phyloP scores from a whole-genome alignment of 2,113 vertebrate genomes.

The Ammospiza nelsoni region DNA sequence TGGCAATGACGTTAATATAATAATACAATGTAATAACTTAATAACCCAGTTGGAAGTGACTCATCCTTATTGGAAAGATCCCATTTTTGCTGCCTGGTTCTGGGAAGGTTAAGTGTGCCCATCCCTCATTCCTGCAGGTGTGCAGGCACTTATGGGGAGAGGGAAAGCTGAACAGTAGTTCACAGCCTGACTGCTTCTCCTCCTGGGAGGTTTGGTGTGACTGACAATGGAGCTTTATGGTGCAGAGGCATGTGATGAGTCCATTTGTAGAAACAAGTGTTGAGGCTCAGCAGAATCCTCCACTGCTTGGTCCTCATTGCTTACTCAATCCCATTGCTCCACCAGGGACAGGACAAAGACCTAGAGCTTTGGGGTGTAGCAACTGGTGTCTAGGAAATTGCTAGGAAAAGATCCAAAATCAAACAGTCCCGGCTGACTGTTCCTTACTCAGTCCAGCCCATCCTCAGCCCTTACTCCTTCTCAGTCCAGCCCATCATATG shows the following conservation, averaged over 20 bases:
- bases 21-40: conserved; percentile 69
- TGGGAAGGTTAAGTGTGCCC: background rate
- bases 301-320: background rate
- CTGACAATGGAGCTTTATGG: background rate
- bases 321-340: background rate
- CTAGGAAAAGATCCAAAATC: background rate
- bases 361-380: background rate
- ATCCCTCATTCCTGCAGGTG: background rate
- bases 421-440: background rate
- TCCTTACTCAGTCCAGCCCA: background rate
- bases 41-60: conserved; percentile 62
- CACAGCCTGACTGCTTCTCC: background rate
- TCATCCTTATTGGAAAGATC: conserved; percentile 26
- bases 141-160: background rate
- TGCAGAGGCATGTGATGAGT: background rate
- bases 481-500: background rate
- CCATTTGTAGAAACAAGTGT: background rate
- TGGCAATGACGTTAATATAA: conserved; percentile 60
- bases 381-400: background rate
- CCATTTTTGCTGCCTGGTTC: background rate
- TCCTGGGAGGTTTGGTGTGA: background rate
- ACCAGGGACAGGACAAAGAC: background rate
- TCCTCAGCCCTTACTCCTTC: background rate
- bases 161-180: background rate
- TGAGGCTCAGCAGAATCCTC: background rate